These are phyloP conservation scores for Xenotilapia caudafasciata DNA, from an alignment of 2,113 vertebrate genomes.

Conservation along the genomic window DNA sequence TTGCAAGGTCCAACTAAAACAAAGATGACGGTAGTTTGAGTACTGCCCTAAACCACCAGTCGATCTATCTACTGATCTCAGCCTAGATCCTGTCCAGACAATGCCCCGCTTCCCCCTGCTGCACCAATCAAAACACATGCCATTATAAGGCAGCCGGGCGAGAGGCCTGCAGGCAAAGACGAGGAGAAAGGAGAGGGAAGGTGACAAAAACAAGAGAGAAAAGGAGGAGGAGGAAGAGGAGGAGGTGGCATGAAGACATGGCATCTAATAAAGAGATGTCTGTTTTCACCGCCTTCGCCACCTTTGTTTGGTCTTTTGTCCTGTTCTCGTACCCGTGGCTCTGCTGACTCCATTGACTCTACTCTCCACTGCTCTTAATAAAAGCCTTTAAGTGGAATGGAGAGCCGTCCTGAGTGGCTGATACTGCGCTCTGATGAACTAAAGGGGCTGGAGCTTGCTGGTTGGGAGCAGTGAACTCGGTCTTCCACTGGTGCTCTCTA, in stretches of 20 bases:
- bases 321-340: constrained; percentile 3
- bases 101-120: constrained; percentile 62
- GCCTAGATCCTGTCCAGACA: constrained; percentile 77
- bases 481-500: constrained; percentile 34
- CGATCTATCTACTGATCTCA: constrained; percentile 63
- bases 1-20: constrained; percentile 70
- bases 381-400: constrained; percentile 19
- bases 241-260: not conserved
- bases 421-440: constrained; percentile 28
- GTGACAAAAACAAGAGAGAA: constrained; percentile 14
- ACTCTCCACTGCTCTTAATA: constrained; percentile 24
- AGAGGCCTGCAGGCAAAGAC: constrained; percentile 30
- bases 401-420: not conserved
- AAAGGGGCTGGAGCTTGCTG: not conserved
- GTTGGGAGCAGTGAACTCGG: constrained; percentile 28
- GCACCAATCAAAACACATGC: constrained; percentile 69
- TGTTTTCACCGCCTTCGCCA: constrained; percentile 2
- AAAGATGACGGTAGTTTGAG: constrained; percentile 55
- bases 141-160: constrained; percentile 34
- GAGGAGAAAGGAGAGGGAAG: constrained; percentile 7
- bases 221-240: not conserved
- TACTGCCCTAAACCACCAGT: constrained; percentile 44
- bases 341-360: constrained; percentile 12
- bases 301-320: constrained; percentile 39
- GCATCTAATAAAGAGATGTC: constrained; percentile 34